Evolutionary conservation across 2,113 vertebrate genomes (phyloP), one percentile per base, ranked within the genome.

Genomic region (Nycticryphes semicollaris): DNA sequence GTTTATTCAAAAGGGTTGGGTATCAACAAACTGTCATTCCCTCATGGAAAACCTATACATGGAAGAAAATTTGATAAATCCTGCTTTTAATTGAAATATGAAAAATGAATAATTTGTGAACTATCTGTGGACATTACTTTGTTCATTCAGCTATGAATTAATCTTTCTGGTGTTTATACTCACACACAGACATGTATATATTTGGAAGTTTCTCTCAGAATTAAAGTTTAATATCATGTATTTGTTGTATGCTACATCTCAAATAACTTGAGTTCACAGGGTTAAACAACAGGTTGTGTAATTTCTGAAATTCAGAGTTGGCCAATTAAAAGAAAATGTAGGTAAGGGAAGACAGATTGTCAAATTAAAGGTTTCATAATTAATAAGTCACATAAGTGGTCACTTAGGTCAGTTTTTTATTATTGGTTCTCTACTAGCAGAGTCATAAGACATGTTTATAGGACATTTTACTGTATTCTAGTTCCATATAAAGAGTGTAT

Each of bases 131-230:
- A 12, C 4, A 63, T 67, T 59, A 1, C 53, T 67, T 30, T 70
- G 9, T 59, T 72, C 79, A 63, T 72, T 88, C 25, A 88, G 10
- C 6, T 50, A 30, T 35, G 41, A 41, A 48, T 68, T 50, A 70
- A 33, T 85, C 16, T 79, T 78, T 94, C 27, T 68, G 14, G 10
- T 86, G 10, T 64, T 78, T 67, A 60, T 31, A 37, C n/a, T n/a
- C 2, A 45, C 23, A 59, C 11, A 54, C 5, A 27, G 2, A 0
- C 2, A n/a, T 23, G 16, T 7, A 3, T 8, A 39, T 39, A 24
- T 62, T 47, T 72, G 69, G 6, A 68, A 50, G 6, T 43, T 37
- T 88, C 6, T 77, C n/a, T 78, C 47, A 48, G 10, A 75, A 3
- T 22, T 59, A 50, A 84, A 7, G 4, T 27, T 59, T 76, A 86